Evolutionary conservation across 2,888 invertebrate genomes (phyloP), one percentile per base, ranked within the genome.

Genomic region (Unio delphinus): DNA sequence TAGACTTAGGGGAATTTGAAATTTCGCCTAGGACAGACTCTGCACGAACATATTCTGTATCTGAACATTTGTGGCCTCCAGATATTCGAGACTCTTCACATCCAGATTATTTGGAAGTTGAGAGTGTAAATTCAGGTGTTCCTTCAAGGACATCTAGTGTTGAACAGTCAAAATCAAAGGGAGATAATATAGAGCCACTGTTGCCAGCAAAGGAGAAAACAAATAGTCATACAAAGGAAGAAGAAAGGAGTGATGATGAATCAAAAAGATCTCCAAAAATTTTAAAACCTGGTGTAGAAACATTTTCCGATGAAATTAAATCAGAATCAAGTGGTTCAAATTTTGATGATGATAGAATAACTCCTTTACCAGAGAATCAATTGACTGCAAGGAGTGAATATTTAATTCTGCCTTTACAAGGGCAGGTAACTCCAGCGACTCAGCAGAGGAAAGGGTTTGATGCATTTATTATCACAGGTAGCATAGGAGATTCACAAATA

Each of bases 141-240:
- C 64, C 69, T 17, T 69, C 72, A 56, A 61, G 67, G 26, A 55
- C 65, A 28, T 70, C 69, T 23, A 55, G 26, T 34, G 45, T 56
- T 61, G 72, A 64, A 65, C 69, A 66, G 73, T 34, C 54, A 17
- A 45, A 58, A 45, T 45, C 45, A 54, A 69, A 59, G 61, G 72
- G 65, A 63, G 69, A 63, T 56, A 34, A 68, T n/a, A 17, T 76
- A 20, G 93, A 93, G 84, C 92, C 93, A 20, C 88, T 93, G 68
- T 90, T 92, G 76, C 92, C 92, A 76, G 91, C 92, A 77, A 93
- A 93, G 90, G 93, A 94, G 88, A 93, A 92, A 81, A 91, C 91
- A 73, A 93, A 92, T 88, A 91, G 91, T 84, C 93, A 93, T 83
- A 92, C 92, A 67, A 93, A 93, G 87, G 93, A 93, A 61, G 94